Evolutionary conservation across 2,113 vertebrate species (phyloP), one percentile per base, ranked within the genome.

Genomic region (Pholis gunnellus): DNA sequence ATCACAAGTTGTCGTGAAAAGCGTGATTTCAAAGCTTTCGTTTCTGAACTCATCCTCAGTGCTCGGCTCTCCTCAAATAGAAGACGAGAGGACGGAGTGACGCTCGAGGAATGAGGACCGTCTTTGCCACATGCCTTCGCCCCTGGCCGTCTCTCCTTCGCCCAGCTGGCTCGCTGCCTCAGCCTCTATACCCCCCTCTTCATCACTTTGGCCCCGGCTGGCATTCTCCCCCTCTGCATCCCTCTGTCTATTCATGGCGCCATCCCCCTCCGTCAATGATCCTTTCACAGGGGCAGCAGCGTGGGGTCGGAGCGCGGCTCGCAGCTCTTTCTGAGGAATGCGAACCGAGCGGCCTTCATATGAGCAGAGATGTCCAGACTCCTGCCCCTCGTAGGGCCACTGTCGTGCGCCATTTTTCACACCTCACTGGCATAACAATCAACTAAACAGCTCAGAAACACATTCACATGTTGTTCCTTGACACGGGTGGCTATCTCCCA

Each of bases 231-330:
- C 79, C 67, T 57, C 82, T 85, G 75, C 84, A 67, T 87, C 89
- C 61, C 88, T 92, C 90, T 93, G 91, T 93, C 86, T 88, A 93
- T 93, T 94, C 92, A 94, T 93, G n/a, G 74, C 27, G 46, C 81
- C 92, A 79, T 87, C 60, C 65, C 65, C 31, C 78, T 86, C 86
- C 87, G 88, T 95, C 93, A 95, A 95, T 95, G 92, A 91, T 36
- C 82, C 93, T 95, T 94, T 95, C 92, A 95, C 81, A 81, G 78
- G 75, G 78, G 72, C 84, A 77, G 78, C 81, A 79, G 83, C 74
- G 89, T 82, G 82, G 83, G 76, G 86, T 77, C 69, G 34, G 75
- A 86, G 87, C 27, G 31, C n/a, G 70, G 77, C 72, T 87, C 10
- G 20, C 57, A 46, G 73, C 79, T 79, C 82, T 63, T 56, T 63